phyloP scores from a whole-genome alignment of 2,888 invertebrate species.

The Cheilosia impressa region DNA sequence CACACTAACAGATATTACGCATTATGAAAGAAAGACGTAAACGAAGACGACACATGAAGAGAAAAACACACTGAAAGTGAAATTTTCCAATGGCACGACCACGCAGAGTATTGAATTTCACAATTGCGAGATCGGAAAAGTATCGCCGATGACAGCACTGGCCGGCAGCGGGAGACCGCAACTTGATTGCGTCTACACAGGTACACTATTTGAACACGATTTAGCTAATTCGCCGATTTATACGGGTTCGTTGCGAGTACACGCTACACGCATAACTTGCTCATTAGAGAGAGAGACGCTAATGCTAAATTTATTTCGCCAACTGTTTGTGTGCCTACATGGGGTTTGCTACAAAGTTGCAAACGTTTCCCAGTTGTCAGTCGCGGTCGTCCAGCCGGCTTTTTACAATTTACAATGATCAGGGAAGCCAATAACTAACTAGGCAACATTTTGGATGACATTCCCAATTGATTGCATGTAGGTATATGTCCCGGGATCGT shows the following conservation, averaged over 20 bases:
- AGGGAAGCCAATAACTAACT: conserved; percentile 11
- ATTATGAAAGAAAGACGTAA: conserved; percentile 37
- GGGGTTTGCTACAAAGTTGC: conserved; percentile 8
- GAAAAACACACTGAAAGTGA: conserved; percentile 42
- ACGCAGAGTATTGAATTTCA: conserved; percentile 44
- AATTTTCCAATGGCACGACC: conserved; percentile 58
- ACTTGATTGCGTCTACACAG: conserved; percentile 17
- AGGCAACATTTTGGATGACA: conserved; percentile 30
- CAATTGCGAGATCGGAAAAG: conserved; percentile 42
- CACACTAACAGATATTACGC: conserved; percentile 68
- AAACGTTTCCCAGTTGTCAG: conserved; percentile 11
- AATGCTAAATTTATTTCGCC: conserved; percentile 3
- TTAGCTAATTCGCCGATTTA: conserved; percentile 3
- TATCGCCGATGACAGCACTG: conserved; percentile 14
- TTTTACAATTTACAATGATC: not conserved
- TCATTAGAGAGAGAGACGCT: conserved; percentile 21
- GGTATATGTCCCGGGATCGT: conserved; percentile 10
- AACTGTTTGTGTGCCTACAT: not conserved
- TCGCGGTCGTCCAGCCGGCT: not conserved
- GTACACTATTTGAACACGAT: not conserved
- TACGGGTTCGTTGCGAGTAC: not conserved
- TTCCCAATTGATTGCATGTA: conserved; percentile 53
- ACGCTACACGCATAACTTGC: not conserved
- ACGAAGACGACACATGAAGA: not conserved
- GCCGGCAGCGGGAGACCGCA: conserved; percentile 2